Percentiles rank a stretch among this genome's conserved stretches.
phyloP scores from a whole-genome alignment of 2,113 vertebrate genomes.

The Anser brachyrhynchus region DNA sequence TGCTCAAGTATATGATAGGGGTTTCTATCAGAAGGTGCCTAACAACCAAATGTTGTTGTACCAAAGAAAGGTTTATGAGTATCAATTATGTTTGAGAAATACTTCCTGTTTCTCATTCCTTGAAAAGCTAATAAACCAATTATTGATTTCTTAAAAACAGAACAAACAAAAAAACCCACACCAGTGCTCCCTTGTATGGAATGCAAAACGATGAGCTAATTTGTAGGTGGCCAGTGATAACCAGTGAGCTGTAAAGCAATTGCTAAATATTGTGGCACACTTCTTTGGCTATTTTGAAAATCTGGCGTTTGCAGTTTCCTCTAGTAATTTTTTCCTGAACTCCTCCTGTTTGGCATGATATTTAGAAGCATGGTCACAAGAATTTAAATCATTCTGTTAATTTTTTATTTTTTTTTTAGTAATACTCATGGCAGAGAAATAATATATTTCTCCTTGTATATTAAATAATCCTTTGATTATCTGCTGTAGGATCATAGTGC shows the following conservation, averaged over 20 bases:
- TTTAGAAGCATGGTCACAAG: not conserved
- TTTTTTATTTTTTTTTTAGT: not conserved
- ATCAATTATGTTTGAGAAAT: not conserved
- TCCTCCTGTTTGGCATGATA: not conserved
- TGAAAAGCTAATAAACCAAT: not conserved
- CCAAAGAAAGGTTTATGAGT: not conserved
- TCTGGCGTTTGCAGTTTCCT: not conserved
- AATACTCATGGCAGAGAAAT: not conserved
- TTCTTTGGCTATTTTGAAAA: not conserved
- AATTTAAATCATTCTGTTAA: not conserved
- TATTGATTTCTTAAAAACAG: not conserved
- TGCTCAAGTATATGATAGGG: not conserved
- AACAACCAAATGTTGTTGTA: not conserved
- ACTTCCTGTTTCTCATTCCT: not conserved
- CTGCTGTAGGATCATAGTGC: not conserved
- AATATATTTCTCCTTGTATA: not conserved
- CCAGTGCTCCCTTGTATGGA: not conserved
- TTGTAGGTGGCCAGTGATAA: not conserved
- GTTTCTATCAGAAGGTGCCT: not conserved
- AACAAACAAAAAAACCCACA: not conserved
- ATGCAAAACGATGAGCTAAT: not conserved
- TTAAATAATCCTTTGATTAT: not conserved
- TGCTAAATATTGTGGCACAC: not conserved
- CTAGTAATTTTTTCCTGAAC: not conserved
- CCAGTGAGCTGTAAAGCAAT: not conserved